Conservation (phyloP, 2,888 invertebrate species). For the Spodoptera littoralis region DNA sequence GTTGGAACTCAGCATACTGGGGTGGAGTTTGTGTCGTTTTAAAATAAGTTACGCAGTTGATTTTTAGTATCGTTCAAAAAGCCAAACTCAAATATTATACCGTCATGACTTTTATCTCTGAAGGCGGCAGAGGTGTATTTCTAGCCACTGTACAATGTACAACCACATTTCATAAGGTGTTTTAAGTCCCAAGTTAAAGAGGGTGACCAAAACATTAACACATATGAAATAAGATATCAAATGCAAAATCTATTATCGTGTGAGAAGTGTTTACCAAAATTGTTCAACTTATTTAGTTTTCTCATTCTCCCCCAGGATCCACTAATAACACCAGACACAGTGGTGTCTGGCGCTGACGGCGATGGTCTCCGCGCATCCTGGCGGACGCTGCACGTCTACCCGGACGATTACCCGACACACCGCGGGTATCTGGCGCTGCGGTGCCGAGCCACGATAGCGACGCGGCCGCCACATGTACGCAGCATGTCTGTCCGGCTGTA, state of each 20-base stretch:
- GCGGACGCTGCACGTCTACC: conserved; percentile 81
- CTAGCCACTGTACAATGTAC: no score
- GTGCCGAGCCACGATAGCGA: conserved; percentile 79
- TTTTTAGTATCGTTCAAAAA: no score
- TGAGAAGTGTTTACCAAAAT: neutral
- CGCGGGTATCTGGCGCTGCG: conserved; percentile 81
- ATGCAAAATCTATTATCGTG: no score
- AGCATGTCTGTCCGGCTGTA: conserved; percentile 84
- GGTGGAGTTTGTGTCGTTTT: conserved; percentile 24
- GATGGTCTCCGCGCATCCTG: conserved; percentile 83
- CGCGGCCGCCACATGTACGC: conserved; percentile 77
- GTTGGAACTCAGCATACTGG: conserved; percentile 10
- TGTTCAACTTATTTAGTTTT: neutral
- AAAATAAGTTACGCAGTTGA: neutral
- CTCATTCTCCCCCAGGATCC: conserved; percentile 72
- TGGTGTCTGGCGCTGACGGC: conserved; percentile 81
- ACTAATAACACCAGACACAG: conserved; percentile 76
- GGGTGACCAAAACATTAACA: no score
- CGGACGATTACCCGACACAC: conserved; percentile 81
- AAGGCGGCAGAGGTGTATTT: no score
- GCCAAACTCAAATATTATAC: no score
- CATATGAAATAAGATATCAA: neutral
- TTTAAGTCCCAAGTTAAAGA: no score
- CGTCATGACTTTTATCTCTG: no score
- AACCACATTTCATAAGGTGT: no score